Percentiles rank a stretch among this genome's conserved stretches.
Evolutionary conservation across 2,888 invertebrate species (phyloP).

Genomic region (Odiellus spinosus): DNA sequence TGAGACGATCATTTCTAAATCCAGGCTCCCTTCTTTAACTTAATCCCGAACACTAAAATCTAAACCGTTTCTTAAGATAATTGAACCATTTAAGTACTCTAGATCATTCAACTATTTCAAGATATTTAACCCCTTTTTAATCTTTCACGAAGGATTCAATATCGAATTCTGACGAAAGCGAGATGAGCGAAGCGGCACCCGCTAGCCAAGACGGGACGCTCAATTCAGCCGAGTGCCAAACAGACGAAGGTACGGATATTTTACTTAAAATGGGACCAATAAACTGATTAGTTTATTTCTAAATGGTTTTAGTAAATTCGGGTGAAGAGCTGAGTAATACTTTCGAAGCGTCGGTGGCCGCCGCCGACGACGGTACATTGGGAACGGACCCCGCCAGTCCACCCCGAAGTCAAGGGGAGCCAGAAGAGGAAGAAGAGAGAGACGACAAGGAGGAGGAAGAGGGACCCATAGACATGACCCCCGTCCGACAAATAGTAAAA

Average conservation of each 20-base stretch:
- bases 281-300: too few species aligned
- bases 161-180: slow-evolving; percentile 9
- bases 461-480: slow-evolving; percentile 3
- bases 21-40: too few species aligned
- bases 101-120: too few species aligned
- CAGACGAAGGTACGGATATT: neutral
- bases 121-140: too few species aligned
- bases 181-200: slow-evolving; percentile 14
- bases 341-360: neutral
- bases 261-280: too few species aligned
- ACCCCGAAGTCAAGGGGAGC: neutral
- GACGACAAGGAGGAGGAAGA: slow-evolving; percentile 2
- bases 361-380: neutral
- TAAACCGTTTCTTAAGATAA: too few species aligned
- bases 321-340: neutral
- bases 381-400: slow-evolving; percentile 3
- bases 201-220: slow-evolving; percentile 1
- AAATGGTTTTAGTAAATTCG: neutral
- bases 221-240: neutral
- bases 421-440: slow-evolving; percentile 9
- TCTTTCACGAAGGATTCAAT: too few species aligned
- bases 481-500: slow-evolving; percentile 1
- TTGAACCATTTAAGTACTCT: too few species aligned
- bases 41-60: too few species aligned
- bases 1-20: too few species aligned